Percentiles rank a stretch among this genome's conserved stretches.
phyloP scores from a whole-genome alignment of 2,113 vertebrate species.

The Orycteropus afer region DNA sequence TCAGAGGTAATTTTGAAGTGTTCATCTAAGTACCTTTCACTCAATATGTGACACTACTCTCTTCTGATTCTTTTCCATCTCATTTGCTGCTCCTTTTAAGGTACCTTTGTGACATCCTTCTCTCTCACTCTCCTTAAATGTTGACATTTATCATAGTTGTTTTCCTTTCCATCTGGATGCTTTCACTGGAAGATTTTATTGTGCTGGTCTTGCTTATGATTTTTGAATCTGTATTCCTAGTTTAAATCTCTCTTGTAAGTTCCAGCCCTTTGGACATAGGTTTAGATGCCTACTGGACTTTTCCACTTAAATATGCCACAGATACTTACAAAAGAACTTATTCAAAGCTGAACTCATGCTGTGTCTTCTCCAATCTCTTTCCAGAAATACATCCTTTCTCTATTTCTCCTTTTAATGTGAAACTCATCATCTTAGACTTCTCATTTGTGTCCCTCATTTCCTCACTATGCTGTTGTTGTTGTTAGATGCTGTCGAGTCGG shows the following conservation, averaged over 20 bases:
- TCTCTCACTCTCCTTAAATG: not conserved
- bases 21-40: not conserved
- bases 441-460: not conserved
- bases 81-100: not conserved
- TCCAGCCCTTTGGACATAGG: not conserved
- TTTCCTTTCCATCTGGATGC: not conserved
- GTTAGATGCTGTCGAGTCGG: too few relatives aligned
- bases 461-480: too few relatives aligned
- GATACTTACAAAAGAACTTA: not conserved
- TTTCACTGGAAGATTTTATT: not conserved
- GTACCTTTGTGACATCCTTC: not conserved
- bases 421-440: too few relatives aligned
- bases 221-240: not conserved
- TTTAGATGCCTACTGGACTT: not conserved
- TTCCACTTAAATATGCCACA: not conserved
- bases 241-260: not conserved
- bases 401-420: not conserved
- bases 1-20: slow-evolving; percentile 34
- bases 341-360: not conserved
- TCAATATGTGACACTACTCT: not conserved
- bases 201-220: not conserved
- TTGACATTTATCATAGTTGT: not conserved
- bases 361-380: fast-evolving
- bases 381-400: not conserved
- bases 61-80: not conserved